Percentiles rank a stretch among this genome's conserved stretches.
These are phyloP conservation scores for Xylocampa areola DNA, from an alignment of 2,888 invertebrate genomes.

Conservation along the genomic window DNA sequence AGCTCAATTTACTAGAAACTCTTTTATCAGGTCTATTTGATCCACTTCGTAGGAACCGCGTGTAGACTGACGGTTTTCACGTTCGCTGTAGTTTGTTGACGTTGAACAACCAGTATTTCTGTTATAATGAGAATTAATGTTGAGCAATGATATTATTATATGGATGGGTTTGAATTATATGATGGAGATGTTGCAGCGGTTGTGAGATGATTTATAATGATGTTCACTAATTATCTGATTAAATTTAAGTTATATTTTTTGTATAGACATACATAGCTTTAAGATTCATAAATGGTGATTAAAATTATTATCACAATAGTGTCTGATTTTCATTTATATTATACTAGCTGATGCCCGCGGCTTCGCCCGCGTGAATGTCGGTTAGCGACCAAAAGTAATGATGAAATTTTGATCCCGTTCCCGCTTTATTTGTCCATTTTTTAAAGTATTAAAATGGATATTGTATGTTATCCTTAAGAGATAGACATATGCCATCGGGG, in stretches of 20 bases:
- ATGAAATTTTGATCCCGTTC: no score
- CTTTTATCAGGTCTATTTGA: slow-evolving; percentile 44
- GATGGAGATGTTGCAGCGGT: slow-evolving; percentile 86
- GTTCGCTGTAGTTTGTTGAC: slow-evolving; percentile 63
- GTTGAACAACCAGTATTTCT: slow-evolving; percentile 67
- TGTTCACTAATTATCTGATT: slow-evolving; percentile 89
- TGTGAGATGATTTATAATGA: slow-evolving; percentile 89
- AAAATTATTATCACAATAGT: slow-evolving; percentile 83
- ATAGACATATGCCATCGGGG: no score
- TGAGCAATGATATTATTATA: slow-evolving; percentile 80
- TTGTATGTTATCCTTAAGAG: no score
- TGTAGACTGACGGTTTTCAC: slow-evolving; percentile 24
- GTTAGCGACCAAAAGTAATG: no score
- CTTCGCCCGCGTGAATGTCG: no score
- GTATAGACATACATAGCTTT: slow-evolving; percentile 86
- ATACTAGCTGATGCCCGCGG: no score
- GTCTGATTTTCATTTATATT: slow-evolving; percentile 50
- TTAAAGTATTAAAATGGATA: no score
- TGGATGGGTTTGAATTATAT: slow-evolving; percentile 82
- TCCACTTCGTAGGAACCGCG: slow-evolving; percentile 29
- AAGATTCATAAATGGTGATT: slow-evolving; percentile 83
- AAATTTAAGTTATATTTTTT: slow-evolving; percentile 89
- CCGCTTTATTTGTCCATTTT: no score
- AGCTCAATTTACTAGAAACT: slow-evolving; percentile 70
- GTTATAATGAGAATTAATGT: slow-evolving; percentile 73